Conservation (phyloP, 2,113 vertebrate genomes). For the Chionodraco myersi region DNA sequence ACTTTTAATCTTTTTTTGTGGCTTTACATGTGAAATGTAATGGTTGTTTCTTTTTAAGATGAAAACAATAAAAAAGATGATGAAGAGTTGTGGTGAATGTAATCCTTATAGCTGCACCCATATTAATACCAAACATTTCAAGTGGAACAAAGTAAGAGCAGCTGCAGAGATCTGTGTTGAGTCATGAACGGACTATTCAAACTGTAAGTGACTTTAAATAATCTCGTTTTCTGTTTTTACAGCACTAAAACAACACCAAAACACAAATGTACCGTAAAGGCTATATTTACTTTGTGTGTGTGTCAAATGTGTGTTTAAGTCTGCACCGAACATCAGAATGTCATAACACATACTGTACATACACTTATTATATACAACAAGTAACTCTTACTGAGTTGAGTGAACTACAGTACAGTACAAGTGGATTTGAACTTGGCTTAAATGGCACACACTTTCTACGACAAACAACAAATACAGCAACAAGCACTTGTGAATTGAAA, state of each 20-base stretch:
- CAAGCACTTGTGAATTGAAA: constrained; percentile 50
- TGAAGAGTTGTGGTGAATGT: background rate
- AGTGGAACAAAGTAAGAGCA: background rate
- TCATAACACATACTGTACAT: background rate
- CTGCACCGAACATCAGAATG: constrained; percentile 4
- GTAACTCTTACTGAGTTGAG: background rate
- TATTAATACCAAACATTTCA: background rate
- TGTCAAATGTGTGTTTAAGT: background rate
- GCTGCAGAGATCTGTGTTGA: background rate
- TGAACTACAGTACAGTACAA: background rate
- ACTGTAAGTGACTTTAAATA: background rate
- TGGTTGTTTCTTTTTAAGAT: background rate
- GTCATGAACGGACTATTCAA: background rate
- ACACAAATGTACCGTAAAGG: background rate
- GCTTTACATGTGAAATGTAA: background rate
- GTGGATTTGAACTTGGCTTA: background rate
- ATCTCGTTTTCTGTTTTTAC: background rate
- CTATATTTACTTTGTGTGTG: background rate
- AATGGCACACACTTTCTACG: constrained; percentile 16
- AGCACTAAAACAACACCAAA: constrained; percentile 7
- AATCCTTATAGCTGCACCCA: background rate
- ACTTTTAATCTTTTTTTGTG: background rate
- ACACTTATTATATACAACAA: constrained; percentile 1
- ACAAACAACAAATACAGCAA: constrained; percentile 19
- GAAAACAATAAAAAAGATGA: background rate